Evolutionary conservation across 1,140 invertebrate genomes (phyloP), one percentile per base, ranked within the genome.

Genomic region (Scylla paramamosain): DNA sequence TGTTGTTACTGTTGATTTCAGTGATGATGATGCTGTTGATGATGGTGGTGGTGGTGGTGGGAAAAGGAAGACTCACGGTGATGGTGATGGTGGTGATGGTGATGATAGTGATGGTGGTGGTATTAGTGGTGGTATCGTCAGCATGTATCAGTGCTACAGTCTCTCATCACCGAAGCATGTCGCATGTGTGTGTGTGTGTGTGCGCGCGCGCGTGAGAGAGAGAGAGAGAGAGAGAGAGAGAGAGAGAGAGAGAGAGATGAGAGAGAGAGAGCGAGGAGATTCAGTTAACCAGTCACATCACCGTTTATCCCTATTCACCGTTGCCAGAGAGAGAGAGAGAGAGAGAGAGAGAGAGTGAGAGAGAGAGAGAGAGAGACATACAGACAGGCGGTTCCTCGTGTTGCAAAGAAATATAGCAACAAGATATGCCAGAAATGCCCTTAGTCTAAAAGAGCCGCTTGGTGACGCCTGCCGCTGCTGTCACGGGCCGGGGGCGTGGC

Each of bases 261-360:
- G 87, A 88, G 87, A 88, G 87, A 88, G 87, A 88, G 87, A 88
- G 87, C n/a, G n/a, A n/a, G n/a, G n/a, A n/a, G n/a, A n/a, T n/a
- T n/a, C n/a, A 48, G 46, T 48, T 48, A 48, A 4, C 46, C 46
- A 48, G 6, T 7, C 4, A 48, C 14, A 48, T 14, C 46, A 48
- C 46, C n/a, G n/a, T n/a, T n/a, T n/a, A n/a, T n/a, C n/a, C n/a
- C 46, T 14, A 48, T 48, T 48, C 46, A 48, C 46, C 14, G 46
- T 14, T 7, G 46, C 46, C 46, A n/a, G n/a, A n/a, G n/a, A n/a
- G n/a, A n/a, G 59, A 88, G 86, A 88, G 86, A 88, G 86, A 88
- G 86, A 88, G 86, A 88, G 86, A 88, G 86, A 88, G 86, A 88
- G 86, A 88, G 86, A 88, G 86, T 31, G 87, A 88, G 87, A 88